Evolutionary conservation across 1,140 invertebrate species (phyloP).

Genomic region (Drosophila melanica): DNA sequence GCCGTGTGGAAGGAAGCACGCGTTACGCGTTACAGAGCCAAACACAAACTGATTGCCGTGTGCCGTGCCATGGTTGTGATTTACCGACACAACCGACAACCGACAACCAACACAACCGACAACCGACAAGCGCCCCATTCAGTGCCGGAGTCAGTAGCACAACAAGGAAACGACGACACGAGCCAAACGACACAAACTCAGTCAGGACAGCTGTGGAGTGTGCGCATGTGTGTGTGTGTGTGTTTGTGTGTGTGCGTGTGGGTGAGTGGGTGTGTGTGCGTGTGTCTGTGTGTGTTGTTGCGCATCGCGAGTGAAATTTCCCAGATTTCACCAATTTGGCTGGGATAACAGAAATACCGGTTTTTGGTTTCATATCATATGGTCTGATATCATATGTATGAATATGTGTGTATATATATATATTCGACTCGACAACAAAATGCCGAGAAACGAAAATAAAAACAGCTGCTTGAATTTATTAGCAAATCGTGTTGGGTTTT

Average conservation of each 20-base stretch:
- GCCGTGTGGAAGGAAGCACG: conserved; percentile 58
- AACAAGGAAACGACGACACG: conserved; percentile 42
- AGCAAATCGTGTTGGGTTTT: no score
- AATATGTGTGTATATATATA: no score
- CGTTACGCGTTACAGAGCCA: conserved; percentile 77
- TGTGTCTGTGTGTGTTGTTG: conserved; percentile 25
- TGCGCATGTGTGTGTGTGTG: conserved; percentile 60
- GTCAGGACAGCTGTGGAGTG: conserved; percentile 6
- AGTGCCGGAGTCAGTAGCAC: conserved; percentile 38
- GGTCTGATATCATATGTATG: not conserved
- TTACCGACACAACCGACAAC: conserved; percentile 65
- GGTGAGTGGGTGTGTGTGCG: conserved; percentile 43
- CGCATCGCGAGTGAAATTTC: conserved; percentile 40
- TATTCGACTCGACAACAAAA: no score
- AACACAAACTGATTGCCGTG: conserved; percentile 82
- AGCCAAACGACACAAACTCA: conserved; percentile 25
- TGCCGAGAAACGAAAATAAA: no score
- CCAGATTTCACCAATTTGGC: conserved; percentile 5
- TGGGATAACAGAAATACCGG: conserved; percentile 31
- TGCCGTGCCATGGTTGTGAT: conserved; percentile 76
- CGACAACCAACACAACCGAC: conserved; percentile 55
- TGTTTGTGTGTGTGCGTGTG: conserved; percentile 38
- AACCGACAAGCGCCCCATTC: conserved; percentile 32
- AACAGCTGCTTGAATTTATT: no score
- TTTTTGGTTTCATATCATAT: not conserved